A percentile compares a stretch with the other conserved stretches of the same genome.
Evolutionary conservation across 2,888 invertebrate genomes (phyloP).

Genomic region (Dynastes maya): DNA sequence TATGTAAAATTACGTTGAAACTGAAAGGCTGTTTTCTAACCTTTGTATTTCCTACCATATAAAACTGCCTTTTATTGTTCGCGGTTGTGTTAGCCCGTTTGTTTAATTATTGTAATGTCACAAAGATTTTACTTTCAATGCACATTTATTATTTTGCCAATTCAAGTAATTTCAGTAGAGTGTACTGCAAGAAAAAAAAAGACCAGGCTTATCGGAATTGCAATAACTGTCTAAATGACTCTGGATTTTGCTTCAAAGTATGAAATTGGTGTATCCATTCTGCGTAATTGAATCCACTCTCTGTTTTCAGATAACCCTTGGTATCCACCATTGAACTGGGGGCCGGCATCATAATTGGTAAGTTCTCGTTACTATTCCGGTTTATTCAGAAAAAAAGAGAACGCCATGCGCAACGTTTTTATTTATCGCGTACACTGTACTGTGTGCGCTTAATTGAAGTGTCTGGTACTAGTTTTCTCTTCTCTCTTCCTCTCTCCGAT

Average conservation of each 20-base stretch:
- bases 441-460: conserved; percentile 12
- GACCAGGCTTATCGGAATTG: too few species aligned
- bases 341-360: conserved; percentile 54
- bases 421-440: conserved; percentile 13
- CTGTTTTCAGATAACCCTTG: conserved; percentile 14
- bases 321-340: conserved; percentile 20
- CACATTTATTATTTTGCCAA: too few species aligned
- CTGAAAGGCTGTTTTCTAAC: too few species aligned
- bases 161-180: too few species aligned
- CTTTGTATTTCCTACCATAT: too few species aligned
- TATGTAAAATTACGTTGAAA: too few species aligned
- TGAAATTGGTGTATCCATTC: background rate
- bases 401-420: conserved; percentile 6
- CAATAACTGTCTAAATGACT: too few species aligned
- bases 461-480: background rate
- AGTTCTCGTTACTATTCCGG: conserved; percentile 36
- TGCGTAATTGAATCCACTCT: conserved; percentile 15
- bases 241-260: background rate
- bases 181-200: too few species aligned
- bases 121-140: too few species aligned
- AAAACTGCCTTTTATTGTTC: too few species aligned
- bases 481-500: conserved; percentile 7
- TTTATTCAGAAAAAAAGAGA: background rate
- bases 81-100: too few species aligned
- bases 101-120: too few species aligned